Conservation (phyloP, 2,797 vertebrate species). For the Epinephelus awoara region DNA sequence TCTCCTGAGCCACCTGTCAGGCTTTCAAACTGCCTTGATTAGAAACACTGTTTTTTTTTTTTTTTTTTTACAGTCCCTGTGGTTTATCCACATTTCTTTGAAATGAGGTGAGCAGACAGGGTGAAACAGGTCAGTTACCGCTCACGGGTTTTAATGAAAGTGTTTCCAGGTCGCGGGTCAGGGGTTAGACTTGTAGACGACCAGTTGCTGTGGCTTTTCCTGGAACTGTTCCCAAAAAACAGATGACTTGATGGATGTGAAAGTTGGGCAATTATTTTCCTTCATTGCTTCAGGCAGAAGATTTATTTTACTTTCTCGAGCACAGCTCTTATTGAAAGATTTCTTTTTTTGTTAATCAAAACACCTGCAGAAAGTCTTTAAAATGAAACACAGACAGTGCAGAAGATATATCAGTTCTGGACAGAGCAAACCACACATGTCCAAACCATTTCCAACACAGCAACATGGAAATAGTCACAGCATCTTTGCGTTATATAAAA, state of each 20-base stretch:
- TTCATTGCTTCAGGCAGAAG: background rate
- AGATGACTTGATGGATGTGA: conserved; percentile 8
- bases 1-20: conserved; percentile 11
- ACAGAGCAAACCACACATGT: background rate
- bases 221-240: conserved; percentile 45
- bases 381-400: conserved; percentile 33
- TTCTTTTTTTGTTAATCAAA: background rate
- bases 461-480: background rate
- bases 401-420: background rate
- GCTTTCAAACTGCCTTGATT: conserved; percentile 17
- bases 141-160: conserved; percentile 47
- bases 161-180: conserved; percentile 45
- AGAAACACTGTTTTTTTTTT: conserved; percentile 22
- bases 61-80: conserved; percentile 20
- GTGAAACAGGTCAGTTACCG: conserved; percentile 31
- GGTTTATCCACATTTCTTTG: conserved; percentile 43
- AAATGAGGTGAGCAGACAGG: conserved; percentile 48
- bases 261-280: conserved; percentile 32
- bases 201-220: conserved; percentile 33
- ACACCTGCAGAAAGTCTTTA: background rate
- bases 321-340: conserved; percentile 8
- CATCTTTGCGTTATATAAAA: conserved; percentile 5
- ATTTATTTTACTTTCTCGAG: too few species aligned
- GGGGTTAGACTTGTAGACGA: conserved; percentile 46
- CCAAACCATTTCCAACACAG: background rate